Evolutionary conservation across 2,113 vertebrate genomes (phyloP).

Genomic region (Rhodinocichla rosea): DNA sequence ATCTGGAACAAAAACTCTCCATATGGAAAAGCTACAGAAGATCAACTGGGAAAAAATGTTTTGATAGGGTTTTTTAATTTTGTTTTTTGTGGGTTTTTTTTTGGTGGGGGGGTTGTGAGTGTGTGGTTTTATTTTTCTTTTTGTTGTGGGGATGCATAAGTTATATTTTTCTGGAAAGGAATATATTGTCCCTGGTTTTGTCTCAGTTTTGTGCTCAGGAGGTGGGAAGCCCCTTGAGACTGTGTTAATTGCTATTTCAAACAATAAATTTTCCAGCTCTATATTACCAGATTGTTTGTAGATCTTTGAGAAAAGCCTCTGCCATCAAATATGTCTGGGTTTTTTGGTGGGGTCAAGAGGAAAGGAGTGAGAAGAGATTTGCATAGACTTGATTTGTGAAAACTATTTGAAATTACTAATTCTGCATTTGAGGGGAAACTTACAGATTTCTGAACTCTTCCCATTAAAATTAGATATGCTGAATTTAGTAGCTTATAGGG

Average conservation of each 20-base stretch:
- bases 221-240: background rate
- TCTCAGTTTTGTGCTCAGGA: background rate
- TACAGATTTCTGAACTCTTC: background rate
- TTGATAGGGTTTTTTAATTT: background rate
- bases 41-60: background rate
- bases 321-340: background rate
- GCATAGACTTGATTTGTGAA: background rate
- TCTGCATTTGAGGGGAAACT: background rate
- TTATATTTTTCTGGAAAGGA: background rate
- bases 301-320: background rate
- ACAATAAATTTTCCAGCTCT: background rate
- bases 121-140: background rate
- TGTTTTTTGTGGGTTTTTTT: too few relatives aligned
- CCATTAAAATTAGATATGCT: background rate
- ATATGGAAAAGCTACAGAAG: background rate
- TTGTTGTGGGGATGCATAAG: background rate
- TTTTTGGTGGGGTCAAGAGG: background rate
- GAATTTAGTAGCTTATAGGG: background rate
- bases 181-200: background rate
- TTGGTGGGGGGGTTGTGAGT: too few relatives aligned
- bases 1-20: background rate
- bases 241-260: background rate
- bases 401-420: background rate
- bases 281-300: background rate
- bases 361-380: background rate